Conservation (phyloP, 2,113 vertebrate species). For the Oryzias javanicus region DNA sequence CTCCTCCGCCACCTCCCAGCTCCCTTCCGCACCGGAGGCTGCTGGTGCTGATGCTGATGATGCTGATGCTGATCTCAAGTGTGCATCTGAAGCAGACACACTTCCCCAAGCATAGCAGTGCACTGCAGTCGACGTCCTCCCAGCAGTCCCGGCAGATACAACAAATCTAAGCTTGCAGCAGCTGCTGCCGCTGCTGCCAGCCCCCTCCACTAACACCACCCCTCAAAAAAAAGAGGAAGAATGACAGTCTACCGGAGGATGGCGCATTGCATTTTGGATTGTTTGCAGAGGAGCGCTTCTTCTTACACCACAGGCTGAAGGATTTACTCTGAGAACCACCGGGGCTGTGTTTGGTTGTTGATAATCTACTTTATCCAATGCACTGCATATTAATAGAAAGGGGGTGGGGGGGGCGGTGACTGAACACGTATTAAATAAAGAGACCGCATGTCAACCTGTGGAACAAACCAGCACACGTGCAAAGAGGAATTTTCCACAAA, state of each 20-base stretch:
- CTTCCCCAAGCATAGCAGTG: constrained; percentile 46
- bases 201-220: not conserved
- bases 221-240: not conserved
- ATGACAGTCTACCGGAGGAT: constrained; percentile 25
- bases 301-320: constrained; percentile 11
- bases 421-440: constrained; percentile 10
- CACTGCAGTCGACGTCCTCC: constrained; percentile 45
- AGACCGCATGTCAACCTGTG: constrained; percentile 30
- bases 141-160: constrained; percentile 36
- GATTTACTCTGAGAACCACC: constrained; percentile 15
- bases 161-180: constrained; percentile 23
- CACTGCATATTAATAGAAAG: constrained; percentile 47
- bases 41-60: constrained; percentile 15
- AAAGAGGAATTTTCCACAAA: no score
- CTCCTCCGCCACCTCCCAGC: constrained; percentile 24
- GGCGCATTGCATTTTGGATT: constrained; percentile 36
- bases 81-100: not conserved
- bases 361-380: constrained; percentile 22
- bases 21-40: constrained; percentile 13
- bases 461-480: not conserved
- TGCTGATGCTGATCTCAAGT: not conserved
- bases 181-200: constrained; percentile 40
- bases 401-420: constrained; percentile 43
- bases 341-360: constrained; percentile 24
- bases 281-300: constrained; percentile 14